Base-by-base conservation (phyloP, 2,113 vertebrate genomes). In the Cisticola juncidis region DNA sequence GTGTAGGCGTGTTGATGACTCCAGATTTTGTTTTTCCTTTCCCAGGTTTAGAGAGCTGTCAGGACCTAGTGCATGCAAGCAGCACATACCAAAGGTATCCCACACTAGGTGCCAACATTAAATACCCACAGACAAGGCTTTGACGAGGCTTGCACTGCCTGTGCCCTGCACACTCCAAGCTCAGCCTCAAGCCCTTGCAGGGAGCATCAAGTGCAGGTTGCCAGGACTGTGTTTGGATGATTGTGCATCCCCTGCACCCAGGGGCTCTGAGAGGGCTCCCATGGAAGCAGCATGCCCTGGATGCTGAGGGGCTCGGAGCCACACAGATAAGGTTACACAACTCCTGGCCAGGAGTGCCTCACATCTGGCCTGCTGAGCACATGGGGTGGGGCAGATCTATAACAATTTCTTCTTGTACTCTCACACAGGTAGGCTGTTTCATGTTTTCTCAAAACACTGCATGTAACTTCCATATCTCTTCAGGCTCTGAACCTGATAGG, bases 191-290 rank as follows among this genome's bases (percentile, higher is more conserved):
- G 6, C 15, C 36, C n/a, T 9, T 53, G 22, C 36, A 45, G 35
- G 12, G 65, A 47, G 22, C 60, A 42, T 1, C 21, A 26, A 50
- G 40, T 8, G 14, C 40, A 5, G 0, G 6, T 5, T 45, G 48
- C 23, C 44, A 25, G 19, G 50, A 17, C 22, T 19, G 40, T 0
- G 2, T 7, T 14, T 1, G 5, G 61, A 44, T 42, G 68, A 9
- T 3, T 2, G 0, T 5, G 25, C 5, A 70, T 10, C 56, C 1
- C 0, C 69, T 33, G 58, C 77, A 33, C 9, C 33, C 77, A n/a
- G 1, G 11, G 14, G 53, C 10, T 45, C 54, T 17, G 42, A 53
- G 24, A 66, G 45, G 40, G 42, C 23, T 62, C 42, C 3, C 1
- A 33, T 26, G 5, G 25, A n/a, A 81, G 44, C 29, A 58, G 56